Base-by-base conservation (phyloP, 2,113 vertebrate species). In the Carassius gibelio region DNA sequence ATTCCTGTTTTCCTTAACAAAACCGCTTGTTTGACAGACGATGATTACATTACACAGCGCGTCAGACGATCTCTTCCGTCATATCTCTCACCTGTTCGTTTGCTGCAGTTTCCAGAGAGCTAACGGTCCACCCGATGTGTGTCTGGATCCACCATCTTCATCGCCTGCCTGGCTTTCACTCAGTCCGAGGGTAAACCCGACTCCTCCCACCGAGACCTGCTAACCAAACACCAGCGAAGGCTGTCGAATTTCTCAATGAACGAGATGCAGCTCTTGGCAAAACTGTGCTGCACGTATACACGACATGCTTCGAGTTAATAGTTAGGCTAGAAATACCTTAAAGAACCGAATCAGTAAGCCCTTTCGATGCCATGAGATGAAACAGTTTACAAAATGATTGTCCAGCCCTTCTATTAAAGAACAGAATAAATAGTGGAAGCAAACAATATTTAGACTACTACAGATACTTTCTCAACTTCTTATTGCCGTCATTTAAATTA, bases 141-240 rank as follows among this genome's bases (percentile, higher is more conserved):
- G 42, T 84, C 89, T 82, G 82, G 26, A 86, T 92, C 94, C 93
- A 93, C 93, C 94, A 94, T 94, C 92, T 94, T 94, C 89, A 69
- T 71, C 77, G 72, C 76, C 52, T 59, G 57, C 88, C 90, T 86
- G 79, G 57, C 82, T 89, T 81, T 79, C 85, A 34, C 82, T 48
- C 84, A 13, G 78, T 45, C 34, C 55, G 74, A 50, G 81, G 72
- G 85, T 62, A 55, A 50, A 19, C 17, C 55, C 84, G 38, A 68
- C 90, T 86, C 89, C 89, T 80, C 90, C 89, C 89, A 88, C 89
- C 86, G 64, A 90, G 38, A 83, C 84, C 68, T 75, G 42, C 21
- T 38, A 85, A 55, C 21, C 66, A 81, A 79, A 85, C 75, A 23
- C 34, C n/a, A 84, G 45, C 30, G 38, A 81, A 85, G 17, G 19